These are phyloP conservation scores for Cepaea nemoralis DNA, from an alignment of 1,140 invertebrate species.

Conservation along the genomic window DNA sequence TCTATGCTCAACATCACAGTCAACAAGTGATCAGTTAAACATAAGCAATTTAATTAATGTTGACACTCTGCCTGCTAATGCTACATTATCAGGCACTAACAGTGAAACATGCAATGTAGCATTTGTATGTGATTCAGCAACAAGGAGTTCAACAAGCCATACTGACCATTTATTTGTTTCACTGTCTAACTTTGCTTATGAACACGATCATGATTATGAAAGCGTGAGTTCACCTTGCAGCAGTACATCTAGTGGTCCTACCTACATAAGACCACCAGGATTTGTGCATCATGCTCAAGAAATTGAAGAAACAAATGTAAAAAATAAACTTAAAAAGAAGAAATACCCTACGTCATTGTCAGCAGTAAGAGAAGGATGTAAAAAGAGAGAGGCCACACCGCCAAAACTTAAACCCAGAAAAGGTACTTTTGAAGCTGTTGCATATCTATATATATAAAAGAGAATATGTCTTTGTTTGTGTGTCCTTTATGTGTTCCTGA, in stretches of 20 bases:
- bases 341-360: slow-evolving; percentile 60
- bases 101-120: not conserved
- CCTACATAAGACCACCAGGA: slow-evolving; percentile 71
- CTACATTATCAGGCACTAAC: not conserved
- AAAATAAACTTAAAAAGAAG: slow-evolving; percentile 62
- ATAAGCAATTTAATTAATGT: not conserved
- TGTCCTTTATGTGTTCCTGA: too few species aligned
- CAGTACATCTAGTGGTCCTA: slow-evolving; percentile 72
- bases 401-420: slow-evolving; percentile 64
- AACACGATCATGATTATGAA: slow-evolving; percentile 69
- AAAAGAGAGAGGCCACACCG: slow-evolving; percentile 63
- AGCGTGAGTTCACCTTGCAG: slow-evolving; percentile 67
- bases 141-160: slow-evolving; percentile 39
- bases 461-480: too few species aligned
- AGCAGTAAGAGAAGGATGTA: slow-evolving; percentile 55
- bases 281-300: slow-evolving; percentile 71
- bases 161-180: slow-evolving; percentile 26
- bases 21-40: slow-evolving; percentile 62
- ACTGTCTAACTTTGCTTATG: slow-evolving; percentile 56
- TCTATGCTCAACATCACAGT: slow-evolving; percentile 27
- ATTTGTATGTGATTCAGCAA: not conserved
- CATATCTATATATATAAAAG: too few species aligned
- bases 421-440: slow-evolving; percentile 62
- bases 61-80: not conserved
- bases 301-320: slow-evolving; percentile 43